Base-by-base conservation (phyloP, 2,888 invertebrate genomes). In the Halictus ligatus region DNA sequence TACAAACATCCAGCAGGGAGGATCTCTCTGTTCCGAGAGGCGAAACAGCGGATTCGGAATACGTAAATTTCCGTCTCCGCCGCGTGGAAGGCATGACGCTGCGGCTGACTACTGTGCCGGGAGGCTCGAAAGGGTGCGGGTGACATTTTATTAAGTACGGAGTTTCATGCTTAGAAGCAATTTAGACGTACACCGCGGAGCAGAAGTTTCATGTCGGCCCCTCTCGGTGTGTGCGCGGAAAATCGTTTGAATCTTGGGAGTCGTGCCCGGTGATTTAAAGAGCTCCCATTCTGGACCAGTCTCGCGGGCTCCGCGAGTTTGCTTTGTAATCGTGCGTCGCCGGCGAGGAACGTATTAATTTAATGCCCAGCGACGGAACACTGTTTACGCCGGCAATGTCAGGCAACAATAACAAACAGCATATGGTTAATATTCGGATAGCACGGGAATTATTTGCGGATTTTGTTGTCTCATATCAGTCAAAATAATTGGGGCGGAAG, bases 131-230 rank as follows among this genome's bases (percentile, higher is more conserved):
- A 78, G 74, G 78, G 77, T 84, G 84, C 84, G 43, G 64, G 75
- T 84, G 84, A 84, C 84, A 84, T 84, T 84, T 84, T 84, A 84
- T 84, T 78, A 84, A 84, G 84, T 46, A 84, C 74, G 18, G 84
- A 84, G 75, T 84, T 84, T 78, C 84, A 64, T 84, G 84, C 71
- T 84, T 78, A 71, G 84, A 72, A 84, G 84, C 78, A 78, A 84
- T 84, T 78, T 83, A 84, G 84, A 46, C 60, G 84, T 54, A 64
- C 50, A 64, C 60, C 21, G 40, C 46, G 43, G 18, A 25, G 43
- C 60, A 75, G 69, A 83, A 84, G 75, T 84, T 78, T 78, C 78
- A 71, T 60, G 64, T 46, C 54, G 35, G 78, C n/a, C 21, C 7
- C 7, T 35, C 7, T 5, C 78, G 25, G 40, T 18, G 21, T 72